Evolutionary conservation across 37 sponge, comb jelly and placozoan species (phyloP).

Genomic region (Aphrocallistes beatrix): DNA sequence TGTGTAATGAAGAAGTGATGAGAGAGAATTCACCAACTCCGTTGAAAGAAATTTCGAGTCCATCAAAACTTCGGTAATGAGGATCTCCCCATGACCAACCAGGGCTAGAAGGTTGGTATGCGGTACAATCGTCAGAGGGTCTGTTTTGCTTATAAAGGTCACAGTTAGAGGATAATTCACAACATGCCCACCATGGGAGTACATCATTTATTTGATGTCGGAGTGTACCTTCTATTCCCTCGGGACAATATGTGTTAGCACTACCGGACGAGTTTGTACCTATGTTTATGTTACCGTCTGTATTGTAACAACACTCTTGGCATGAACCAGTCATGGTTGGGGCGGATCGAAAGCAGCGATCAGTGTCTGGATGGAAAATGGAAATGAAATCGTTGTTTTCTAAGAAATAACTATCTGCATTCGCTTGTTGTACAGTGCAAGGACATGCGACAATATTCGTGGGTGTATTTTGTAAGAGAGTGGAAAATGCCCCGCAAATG

Average conservation of each 20-base stretch:
- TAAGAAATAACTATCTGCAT: background rate
- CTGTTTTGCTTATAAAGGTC: background rate
- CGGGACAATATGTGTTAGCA: background rate
- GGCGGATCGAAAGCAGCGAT: background rate
- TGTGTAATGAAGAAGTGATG: background rate
- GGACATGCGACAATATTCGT: background rate
- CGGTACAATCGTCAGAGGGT: background rate
- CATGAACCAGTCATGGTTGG: background rate
- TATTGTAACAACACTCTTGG: conserved; percentile 4
- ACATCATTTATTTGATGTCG: background rate
- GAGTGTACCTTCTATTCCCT: background rate
- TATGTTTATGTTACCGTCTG: background rate
- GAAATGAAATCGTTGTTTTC: background rate
- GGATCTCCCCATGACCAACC: background rate
- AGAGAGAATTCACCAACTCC: background rate
- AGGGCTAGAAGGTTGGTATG: background rate
- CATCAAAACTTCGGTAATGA: background rate
- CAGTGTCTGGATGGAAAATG: background rate
- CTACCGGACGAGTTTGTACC: background rate
- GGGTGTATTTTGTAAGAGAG: background rate
- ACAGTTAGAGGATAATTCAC: background rate
- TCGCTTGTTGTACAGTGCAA: background rate
- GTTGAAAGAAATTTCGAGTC: background rate
- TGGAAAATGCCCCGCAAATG: background rate
- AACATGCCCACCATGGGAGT: background rate